Evolutionary conservation across 1,140 invertebrate species (phyloP).

Genomic region (Acyrthosiphon pisum): DNA sequence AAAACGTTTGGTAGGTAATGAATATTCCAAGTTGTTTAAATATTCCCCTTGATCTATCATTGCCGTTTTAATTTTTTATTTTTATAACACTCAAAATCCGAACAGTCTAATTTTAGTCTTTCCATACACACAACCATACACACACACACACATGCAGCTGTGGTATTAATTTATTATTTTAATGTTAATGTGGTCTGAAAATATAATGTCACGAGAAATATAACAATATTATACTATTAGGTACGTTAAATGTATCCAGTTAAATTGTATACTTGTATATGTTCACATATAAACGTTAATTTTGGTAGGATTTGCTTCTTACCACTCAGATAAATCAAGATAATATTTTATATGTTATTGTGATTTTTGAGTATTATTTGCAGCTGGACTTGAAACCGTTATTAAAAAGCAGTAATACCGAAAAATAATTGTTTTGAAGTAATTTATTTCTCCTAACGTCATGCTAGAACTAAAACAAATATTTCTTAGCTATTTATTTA

Average conservation of each 20-base stretch:
- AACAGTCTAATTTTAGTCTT: background rate
- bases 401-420: background rate
- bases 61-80: background rate
- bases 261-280: background rate
- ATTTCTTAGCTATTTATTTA: background rate
- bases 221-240: background rate
- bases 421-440: background rate
- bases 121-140: background rate
- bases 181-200: background rate
- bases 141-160: background rate
- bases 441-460: background rate
- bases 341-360: background rate
- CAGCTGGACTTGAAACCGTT: background rate
- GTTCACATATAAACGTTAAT: background rate
- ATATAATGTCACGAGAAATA: background rate
- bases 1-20: background rate
- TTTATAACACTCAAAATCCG: background rate
- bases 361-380: background rate
- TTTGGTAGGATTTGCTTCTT: background rate
- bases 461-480: background rate
- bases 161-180: background rate
- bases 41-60: background rate
- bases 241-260: background rate
- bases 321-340: background rate
- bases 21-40: background rate